Percentiles rank a stretch among this genome's conserved stretches.
Evolutionary conservation across 2,888 invertebrate species (phyloP).

Genomic region (Mythimna pallens): DNA sequence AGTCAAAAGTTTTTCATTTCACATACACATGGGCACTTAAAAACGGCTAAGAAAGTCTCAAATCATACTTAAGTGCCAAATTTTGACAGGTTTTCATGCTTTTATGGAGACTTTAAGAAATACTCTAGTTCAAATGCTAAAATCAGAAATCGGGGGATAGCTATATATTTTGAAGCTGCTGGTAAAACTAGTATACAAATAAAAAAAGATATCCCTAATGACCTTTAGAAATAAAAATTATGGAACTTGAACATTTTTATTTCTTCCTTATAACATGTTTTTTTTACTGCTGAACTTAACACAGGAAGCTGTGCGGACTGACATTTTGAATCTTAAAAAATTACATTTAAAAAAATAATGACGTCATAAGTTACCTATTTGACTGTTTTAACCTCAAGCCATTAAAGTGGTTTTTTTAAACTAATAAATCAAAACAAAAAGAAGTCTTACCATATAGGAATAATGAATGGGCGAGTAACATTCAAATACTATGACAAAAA

Average conservation of each 20-base stretch:
- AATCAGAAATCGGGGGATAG: too few species aligned
- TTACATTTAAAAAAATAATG: slow-evolving; percentile 3
- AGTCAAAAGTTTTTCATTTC: too few species aligned
- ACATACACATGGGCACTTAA: too few species aligned
- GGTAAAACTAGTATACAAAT: too few species aligned
- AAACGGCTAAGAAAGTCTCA: too few species aligned
- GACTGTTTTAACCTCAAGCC: slow-evolving; percentile 28
- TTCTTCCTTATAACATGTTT: background rate
- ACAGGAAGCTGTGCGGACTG: slow-evolving; percentile 52
- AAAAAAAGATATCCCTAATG: background rate
- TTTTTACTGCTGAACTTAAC: slow-evolving; percentile 8
- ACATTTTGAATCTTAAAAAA: slow-evolving; percentile 22
- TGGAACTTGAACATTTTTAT: background rate
- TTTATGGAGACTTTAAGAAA: too few species aligned
- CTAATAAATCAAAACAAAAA: slow-evolving; percentile 26
- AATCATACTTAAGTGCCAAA: too few species aligned
- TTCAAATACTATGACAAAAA: slow-evolving; percentile 3
- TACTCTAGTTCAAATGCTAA: too few species aligned
- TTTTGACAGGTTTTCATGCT: too few species aligned
- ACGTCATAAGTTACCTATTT: slow-evolving; percentile 31
- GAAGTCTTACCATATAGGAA: slow-evolving; percentile 34
- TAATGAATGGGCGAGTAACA: slow-evolving; percentile 6
- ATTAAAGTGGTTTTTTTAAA: slow-evolving; percentile 14
- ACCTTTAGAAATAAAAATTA: background rate
- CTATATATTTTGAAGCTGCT: too few species aligned